phyloP scores from a whole-genome alignment of 2,113 vertebrate species.

The Alligator sinensis region DNA sequence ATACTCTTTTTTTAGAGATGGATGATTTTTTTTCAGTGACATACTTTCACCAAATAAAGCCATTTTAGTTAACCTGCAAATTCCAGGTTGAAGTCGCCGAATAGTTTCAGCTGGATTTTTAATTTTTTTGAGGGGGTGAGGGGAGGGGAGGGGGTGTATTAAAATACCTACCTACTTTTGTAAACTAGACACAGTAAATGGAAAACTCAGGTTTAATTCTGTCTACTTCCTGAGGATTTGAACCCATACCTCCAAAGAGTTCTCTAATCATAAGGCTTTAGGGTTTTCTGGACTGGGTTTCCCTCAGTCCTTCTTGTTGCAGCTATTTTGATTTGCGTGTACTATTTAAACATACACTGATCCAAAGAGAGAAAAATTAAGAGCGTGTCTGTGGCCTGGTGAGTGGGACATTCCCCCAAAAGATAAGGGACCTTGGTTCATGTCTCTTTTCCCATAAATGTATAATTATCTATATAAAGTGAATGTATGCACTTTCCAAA shows the following conservation, averaged over 20 bases:
- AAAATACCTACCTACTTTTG: too few species aligned
- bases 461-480: conserved; percentile 26
- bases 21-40: neutral
- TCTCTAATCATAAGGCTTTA: neutral
- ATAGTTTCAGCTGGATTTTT: neutral
- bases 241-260: neutral
- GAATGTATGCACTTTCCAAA: neutral
- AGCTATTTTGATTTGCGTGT: neutral
- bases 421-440: conserved; percentile 18
- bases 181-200: neutral
- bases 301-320: neutral
- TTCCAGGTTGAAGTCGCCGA: neutral
- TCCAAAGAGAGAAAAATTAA: neutral
- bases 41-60: neutral
- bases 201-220: neutral
- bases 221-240: neutral
- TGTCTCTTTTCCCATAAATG: conserved; percentile 26
- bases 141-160: too few species aligned
- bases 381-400: neutral
- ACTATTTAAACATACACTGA: neutral
- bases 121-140: neutral
- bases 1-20: neutral
- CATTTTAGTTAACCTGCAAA: neutral
- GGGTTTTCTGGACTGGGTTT: neutral
- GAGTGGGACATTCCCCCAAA: neutral